Evolutionary conservation across 1,140 invertebrate species (phyloP), one percentile per base, ranked within the genome.

Genomic region (Macrobrachium rosenbergii): DNA sequence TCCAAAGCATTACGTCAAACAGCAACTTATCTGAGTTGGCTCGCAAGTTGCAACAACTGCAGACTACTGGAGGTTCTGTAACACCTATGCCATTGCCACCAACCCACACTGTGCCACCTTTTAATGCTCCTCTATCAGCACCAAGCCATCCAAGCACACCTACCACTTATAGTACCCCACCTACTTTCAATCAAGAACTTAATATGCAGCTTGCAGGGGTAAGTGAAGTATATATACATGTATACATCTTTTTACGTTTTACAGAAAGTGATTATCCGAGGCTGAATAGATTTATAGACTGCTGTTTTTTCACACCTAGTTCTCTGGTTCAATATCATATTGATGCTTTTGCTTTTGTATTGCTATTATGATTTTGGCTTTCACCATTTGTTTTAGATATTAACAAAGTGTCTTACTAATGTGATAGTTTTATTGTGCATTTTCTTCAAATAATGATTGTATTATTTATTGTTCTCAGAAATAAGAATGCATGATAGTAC

Each of bases 11-110:
- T 19, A 88, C 86, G 64, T 82, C 86, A 58, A 88, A 88, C 63
- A 88, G 86, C 58, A 83, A 88, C 81, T 45, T 88, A 63, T 82
- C 86, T 37, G 86, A 88, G 75, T 60, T 88, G 62, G 86, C 86
- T 45, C 80, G 81, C 6, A 82, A 88, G 58, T 45, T 88, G 37
- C 80, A 88, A 37, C 80, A 83, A 75, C 63, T 88, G 62, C n/a
- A 76, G 21, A 83, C 81, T 2, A 78, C 86, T 12, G 86, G 72
- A 58, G 80, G 78, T 17, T 60, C 78, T 0, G 45, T n/a, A 43
- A n/a, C 85, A 21, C 67, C 85, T 5, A 12, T 63, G 28, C 43
- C 85, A 16, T 28, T 87, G 43, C 45, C 72, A 8, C 81, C 86
- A 6, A 52, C 59, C 19, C 80, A 82, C 67, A 77, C 86, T 5